Evolutionary conservation across 1,140 invertebrate species (phyloP).

Genomic region (Scaptomyza pallida): DNA sequence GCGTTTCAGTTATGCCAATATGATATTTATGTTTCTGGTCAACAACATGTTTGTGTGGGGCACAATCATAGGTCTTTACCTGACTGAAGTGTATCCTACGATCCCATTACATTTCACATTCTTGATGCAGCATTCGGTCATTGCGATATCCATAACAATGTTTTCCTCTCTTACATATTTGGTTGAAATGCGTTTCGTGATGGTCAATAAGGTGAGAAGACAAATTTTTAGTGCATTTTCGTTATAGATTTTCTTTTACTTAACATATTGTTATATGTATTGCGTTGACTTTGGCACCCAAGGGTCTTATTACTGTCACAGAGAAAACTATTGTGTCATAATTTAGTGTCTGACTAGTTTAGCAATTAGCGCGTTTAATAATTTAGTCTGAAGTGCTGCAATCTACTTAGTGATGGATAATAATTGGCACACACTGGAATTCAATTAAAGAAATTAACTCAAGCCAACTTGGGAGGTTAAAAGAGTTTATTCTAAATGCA

Average conservation of each 20-base stretch:
- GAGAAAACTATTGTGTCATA: not conserved
- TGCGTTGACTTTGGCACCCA: not conserved
- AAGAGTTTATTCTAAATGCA: too few relatives aligned
- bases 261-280: too few relatives aligned
- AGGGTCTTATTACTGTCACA: not conserved
- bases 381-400: not conserved
- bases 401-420: conserved; percentile 14
- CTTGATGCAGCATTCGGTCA: conserved; percentile 74
- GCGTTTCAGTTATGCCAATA: conserved; percentile 61
- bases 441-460: conserved; percentile 73
- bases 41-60: conserved; percentile 58
- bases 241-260: not conserved
- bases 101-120: conserved; percentile 69
- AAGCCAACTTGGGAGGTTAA: conserved; percentile 23
- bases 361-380: too few relatives aligned
- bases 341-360: too few relatives aligned
- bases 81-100: conserved; percentile 47
- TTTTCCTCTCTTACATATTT: conserved; percentile 71
- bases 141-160: conserved; percentile 62
- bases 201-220: conserved; percentile 75
- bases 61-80: conserved; percentile 64
- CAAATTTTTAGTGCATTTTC: not conserved
- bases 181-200: conserved; percentile 71
- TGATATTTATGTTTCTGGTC: conserved; percentile 61
- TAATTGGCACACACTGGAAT: conserved; percentile 38